Evolutionary conservation across 2,797 vertebrate species (phyloP).

Genomic region (Natrix natrix): DNA sequence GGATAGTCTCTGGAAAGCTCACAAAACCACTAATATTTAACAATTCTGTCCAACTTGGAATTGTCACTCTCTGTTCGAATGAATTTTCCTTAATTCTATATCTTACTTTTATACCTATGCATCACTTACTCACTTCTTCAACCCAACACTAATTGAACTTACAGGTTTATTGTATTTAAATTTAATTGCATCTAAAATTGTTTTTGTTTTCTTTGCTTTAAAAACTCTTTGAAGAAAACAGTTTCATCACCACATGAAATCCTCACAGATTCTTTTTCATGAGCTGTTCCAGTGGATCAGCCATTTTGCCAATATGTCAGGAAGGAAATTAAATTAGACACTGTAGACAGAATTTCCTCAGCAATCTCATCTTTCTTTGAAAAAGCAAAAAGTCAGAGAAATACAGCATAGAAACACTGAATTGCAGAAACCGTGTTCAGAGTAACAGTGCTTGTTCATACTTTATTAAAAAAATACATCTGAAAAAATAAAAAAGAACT

Average conservation of each 20-base stretch:
- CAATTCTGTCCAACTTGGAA: slow-evolving; percentile 40
- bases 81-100: slow-evolving; percentile 47
- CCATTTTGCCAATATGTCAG: slow-evolving; percentile 50
- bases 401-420: slow-evolving; percentile 44
- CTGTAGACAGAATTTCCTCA: slow-evolving; percentile 43
- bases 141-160: slow-evolving; percentile 16
- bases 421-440: slow-evolving; percentile 1
- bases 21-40: slow-evolving; percentile 44
- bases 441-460: neutral
- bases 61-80: slow-evolving; percentile 46
- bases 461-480: neutral
- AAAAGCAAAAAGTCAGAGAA: slow-evolving; percentile 50
- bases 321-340: slow-evolving; percentile 47
- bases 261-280: slow-evolving; percentile 50
- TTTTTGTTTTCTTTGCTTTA: slow-evolving; percentile 57
- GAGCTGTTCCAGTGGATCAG: slow-evolving; percentile 39
- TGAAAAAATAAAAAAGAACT: neutral
- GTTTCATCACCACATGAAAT: slow-evolving; percentile 44
- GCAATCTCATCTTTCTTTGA: slow-evolving; percentile 20
- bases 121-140: slow-evolving; percentile 55
- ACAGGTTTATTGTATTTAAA: slow-evolving; percentile 51
- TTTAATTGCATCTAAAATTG: slow-evolving; percentile 11
- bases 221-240: slow-evolving; percentile 38
- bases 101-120: slow-evolving; percentile 54
- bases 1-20: slow-evolving; percentile 26